phyloP scores from a whole-genome alignment of 2,888 invertebrate species.

The Pandemis cinnamomeana region DNA sequence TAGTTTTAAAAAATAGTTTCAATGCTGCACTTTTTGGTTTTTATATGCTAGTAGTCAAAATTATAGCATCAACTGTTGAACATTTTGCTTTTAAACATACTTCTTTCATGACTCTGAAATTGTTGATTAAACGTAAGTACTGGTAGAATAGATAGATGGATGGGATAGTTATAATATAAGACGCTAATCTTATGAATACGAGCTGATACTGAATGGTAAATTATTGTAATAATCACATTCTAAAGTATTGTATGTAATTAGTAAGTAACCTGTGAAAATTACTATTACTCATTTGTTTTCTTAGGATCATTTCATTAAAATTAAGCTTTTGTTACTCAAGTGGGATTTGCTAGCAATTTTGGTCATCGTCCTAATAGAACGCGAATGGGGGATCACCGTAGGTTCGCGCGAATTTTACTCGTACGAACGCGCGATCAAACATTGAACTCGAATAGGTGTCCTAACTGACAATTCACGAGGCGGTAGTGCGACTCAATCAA shows the following conservation, averaged over 20 bases:
- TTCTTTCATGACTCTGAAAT: constrained; percentile 4
- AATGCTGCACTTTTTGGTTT: constrained; percentile 29
- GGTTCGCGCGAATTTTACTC: too few relatives aligned
- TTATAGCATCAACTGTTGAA: constrained; percentile 22
- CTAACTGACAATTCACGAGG: too few relatives aligned
- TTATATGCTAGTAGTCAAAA: constrained; percentile 23
- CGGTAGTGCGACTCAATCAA: too few relatives aligned
- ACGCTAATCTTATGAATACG: constrained; percentile 83
- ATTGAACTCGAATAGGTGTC: too few relatives aligned
- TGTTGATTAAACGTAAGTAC: constrained; percentile 44
- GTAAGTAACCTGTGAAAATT: constrained; percentile 38
- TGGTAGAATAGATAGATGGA: constrained; percentile 45
- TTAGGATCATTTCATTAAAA: not conserved
- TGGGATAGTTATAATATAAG: constrained; percentile 60
- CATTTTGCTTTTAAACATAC: constrained; percentile 18
- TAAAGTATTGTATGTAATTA: constrained; percentile 46
- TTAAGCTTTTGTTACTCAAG: not conserved
- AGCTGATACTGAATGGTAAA: constrained; percentile 69
- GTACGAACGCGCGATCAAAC: too few relatives aligned
- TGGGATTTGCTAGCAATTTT: constrained; percentile 11
- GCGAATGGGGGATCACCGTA: too few relatives aligned
- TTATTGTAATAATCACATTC: constrained; percentile 48
- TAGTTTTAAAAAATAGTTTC: constrained; percentile 39
- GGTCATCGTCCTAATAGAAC: too few relatives aligned
- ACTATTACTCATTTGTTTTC: constrained; percentile 8